phyloP scores from a whole-genome alignment of 2,797 vertebrate species.

The Chelon auratus region DNA sequence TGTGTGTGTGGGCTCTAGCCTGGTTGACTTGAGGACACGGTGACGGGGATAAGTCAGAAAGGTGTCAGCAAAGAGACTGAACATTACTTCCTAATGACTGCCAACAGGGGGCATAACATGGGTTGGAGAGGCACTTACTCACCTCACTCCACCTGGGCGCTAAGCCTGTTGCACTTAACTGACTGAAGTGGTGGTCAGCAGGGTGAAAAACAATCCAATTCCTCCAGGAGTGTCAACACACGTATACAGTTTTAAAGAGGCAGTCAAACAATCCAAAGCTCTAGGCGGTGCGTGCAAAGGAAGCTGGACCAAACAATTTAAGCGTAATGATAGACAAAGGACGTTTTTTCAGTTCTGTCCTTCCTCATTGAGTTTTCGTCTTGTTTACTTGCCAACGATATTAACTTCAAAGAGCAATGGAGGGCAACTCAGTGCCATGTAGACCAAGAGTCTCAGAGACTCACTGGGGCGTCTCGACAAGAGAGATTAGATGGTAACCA shows the following conservation, averaged over 20 bases:
- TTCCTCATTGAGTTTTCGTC: slow-evolving; percentile 29
- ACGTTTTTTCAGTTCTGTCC: slow-evolving; percentile 25
- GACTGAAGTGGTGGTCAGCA: slow-evolving; percentile 65
- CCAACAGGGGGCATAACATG: slow-evolving; percentile 72
- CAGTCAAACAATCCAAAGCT: slow-evolving; percentile 55
- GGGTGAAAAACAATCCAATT: slow-evolving; percentile 72
- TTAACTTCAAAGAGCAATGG: slow-evolving; percentile 20
- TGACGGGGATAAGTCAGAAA: slow-evolving; percentile 29
- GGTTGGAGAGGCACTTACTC: slow-evolving; percentile 65
- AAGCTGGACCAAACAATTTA: slow-evolving; percentile 59
- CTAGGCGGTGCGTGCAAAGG: slow-evolving; percentile 37
- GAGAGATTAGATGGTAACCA: neutral
- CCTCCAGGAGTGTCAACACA: slow-evolving; percentile 59
- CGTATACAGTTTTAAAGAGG: slow-evolving; percentile 57
- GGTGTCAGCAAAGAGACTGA: slow-evolving; percentile 44
- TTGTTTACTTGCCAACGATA: slow-evolving; percentile 34
- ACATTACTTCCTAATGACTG: slow-evolving; percentile 68
- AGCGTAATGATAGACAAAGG: slow-evolving; percentile 44
- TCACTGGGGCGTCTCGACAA: neutral
- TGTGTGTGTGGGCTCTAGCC: slow-evolving; percentile 16
- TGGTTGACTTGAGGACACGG: slow-evolving; percentile 58
- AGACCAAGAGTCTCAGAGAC: slow-evolving; percentile 13
- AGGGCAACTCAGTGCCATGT: neutral
- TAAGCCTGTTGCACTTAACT: slow-evolving; percentile 64
- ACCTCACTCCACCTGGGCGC: slow-evolving; percentile 53